Evolutionary conservation across 2,888 invertebrate genomes (phyloP).

Genomic region (Amorpha juglandis): DNA sequence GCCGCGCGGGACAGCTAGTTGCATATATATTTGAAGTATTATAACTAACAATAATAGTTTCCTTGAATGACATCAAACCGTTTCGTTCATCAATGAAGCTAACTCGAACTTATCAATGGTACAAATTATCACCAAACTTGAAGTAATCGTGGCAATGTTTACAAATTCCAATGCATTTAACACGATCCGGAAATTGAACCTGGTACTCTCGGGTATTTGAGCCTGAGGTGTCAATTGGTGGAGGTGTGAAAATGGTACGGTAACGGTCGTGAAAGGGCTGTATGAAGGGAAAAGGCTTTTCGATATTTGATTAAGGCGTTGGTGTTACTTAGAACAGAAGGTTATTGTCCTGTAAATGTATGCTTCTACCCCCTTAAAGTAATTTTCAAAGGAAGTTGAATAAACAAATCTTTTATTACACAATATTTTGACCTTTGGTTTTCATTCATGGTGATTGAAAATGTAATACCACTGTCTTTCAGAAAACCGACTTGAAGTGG

Average conservation of each 20-base stretch:
- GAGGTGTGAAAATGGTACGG: slow-evolving; percentile 28
- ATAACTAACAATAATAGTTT: no score
- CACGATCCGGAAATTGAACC: slow-evolving; percentile 28
- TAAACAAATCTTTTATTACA: no score
- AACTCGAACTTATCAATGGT: slow-evolving; percentile 8
- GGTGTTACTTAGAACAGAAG: neutral
- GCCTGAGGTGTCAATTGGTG: slow-evolving; percentile 28
- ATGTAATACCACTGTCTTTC: no score
- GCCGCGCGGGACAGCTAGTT: no score
- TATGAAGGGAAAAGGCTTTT: neutral
- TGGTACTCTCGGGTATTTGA: slow-evolving; percentile 28
- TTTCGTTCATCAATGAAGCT: neutral
- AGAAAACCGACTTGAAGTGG: no score
- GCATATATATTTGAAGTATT: no score
- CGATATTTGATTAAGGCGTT: neutral
- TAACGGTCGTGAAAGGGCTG: slow-evolving; percentile 10
- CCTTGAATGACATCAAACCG: neutral
- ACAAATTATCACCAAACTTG: slow-evolving; percentile 21
- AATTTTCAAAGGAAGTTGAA: no score
- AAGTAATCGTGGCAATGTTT: slow-evolving; percentile 23
- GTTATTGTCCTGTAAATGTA: slow-evolving; percentile 2
- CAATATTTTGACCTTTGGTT: no score
- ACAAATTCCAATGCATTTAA: slow-evolving; percentile 27
- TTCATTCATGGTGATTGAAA: no score
- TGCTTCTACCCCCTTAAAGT: no score